Conservation (phyloP, 1,140 invertebrate genomes). For the Myzus persicae region DNA sequence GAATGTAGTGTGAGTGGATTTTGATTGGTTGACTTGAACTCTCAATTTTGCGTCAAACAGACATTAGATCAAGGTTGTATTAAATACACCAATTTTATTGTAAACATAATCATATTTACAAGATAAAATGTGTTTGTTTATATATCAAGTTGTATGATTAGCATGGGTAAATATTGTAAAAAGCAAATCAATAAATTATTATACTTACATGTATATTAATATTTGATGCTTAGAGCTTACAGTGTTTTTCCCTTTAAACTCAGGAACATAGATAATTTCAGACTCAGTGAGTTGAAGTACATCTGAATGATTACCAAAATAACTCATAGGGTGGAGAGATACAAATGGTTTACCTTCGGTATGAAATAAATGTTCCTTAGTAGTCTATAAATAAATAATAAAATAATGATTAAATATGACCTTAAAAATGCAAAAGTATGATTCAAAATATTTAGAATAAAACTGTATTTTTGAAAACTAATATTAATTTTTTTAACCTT, state of each 20-base stretch:
- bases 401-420: background rate
- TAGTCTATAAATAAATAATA: slow-evolving; percentile 67
- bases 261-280: slow-evolving; percentile 73
- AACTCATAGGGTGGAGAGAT: slow-evolving; percentile 87
- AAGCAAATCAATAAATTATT: background rate
- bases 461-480: background rate
- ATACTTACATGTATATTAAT: slow-evolving; percentile 84
- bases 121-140: background rate
- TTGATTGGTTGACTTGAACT: too few relatives aligned
- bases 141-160: background rate
- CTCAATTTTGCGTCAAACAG: too few relatives aligned
- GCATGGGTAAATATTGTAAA: background rate
- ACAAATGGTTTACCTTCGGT: slow-evolving; percentile 91
- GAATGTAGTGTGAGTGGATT: too few relatives aligned
- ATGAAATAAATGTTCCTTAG: slow-evolving; percentile 91
- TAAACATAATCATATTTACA: background rate
- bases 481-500: slow-evolving; percentile 69
- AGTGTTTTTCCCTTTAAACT: slow-evolving; percentile 74
- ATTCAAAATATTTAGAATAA: background rate
- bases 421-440: background rate
- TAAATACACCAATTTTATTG: background rate
- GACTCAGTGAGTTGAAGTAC: slow-evolving; percentile 79
- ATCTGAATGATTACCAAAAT: slow-evolving; percentile 84
- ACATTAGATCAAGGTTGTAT: too few relatives aligned
- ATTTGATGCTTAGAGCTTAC: slow-evolving; percentile 88